Base-by-base conservation (phyloP, 35 echinoderm and acorn worm species). In the Amphiura filiformis region DNA sequence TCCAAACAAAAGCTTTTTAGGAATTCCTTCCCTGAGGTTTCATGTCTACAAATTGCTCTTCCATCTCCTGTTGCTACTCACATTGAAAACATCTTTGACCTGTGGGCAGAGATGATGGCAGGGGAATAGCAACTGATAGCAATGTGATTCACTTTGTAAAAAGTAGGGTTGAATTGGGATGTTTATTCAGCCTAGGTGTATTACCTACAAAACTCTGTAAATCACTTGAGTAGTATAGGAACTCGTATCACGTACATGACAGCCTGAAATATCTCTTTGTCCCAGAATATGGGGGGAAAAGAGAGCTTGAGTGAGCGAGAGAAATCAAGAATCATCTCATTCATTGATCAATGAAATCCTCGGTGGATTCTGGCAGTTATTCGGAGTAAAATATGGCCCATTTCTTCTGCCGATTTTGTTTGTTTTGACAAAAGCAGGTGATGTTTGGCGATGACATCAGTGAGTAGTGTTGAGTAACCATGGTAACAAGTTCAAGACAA, bases 361-460 rank as follows among this genome's bases (percentile, higher is more conserved):
- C 61, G 26, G 26, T 3, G 28, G 26, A n/a, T 18, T 70, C 28
- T n/a, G 26, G 15, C 26, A 70, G 61, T 70, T n/a, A 18, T 26
- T 70, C 61, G 9, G 4, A 4, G 61, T 70, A 70, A 70, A 70
- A 70, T 26, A 70, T 70, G 9, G 61, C 61, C 61, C 61, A 70
- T 70, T 70, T 70, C 61, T 23, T 70, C 28, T 30, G 26, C 61
- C 2, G 11, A 13, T 70, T 70, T n/a, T 70, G 61, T 70, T 70
- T 70, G 26, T 70, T 70, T 70, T 26, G 1, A 70, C 61, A 13
- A 70, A 26, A 70, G 61, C 61, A 70, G 61, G 61, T 70, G 61
- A 70, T 70, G 61, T 70, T 70, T 70, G 61, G 28, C 26, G 61
- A 70, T 70, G 61, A 70, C 61, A 70, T 70, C 61, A 70, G 61